These are phyloP conservation scores for Calameuta pallipes DNA, from an alignment of 2,888 invertebrate species.

Conservation along the genomic window DNA sequence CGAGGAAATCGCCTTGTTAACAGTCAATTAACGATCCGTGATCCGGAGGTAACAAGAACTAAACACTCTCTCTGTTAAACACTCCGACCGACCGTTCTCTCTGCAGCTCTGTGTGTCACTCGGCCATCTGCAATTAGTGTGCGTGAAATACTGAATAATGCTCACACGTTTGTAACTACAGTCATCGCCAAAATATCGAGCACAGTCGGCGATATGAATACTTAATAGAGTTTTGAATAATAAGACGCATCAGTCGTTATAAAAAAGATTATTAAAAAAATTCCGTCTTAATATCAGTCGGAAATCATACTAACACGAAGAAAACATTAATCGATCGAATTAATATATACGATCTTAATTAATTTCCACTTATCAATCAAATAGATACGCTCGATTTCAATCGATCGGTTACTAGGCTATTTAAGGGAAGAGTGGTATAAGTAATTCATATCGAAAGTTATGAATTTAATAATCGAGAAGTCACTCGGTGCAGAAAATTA, in stretches of 20 bases:
- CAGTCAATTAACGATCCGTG: background rate
- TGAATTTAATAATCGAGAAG: background rate
- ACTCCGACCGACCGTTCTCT: conserved; percentile 12
- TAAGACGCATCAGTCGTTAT: background rate
- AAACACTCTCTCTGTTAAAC: conserved; percentile 12
- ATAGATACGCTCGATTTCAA: background rate
- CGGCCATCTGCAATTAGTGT: conserved; percentile 21
- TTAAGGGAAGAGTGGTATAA: no score
- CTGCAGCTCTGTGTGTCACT: conserved; percentile 22
- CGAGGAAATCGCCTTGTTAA: background rate
- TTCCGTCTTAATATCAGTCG: background rate
- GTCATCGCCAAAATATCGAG: background rate
- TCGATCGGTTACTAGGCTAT: background rate
- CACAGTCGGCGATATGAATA: background rate
- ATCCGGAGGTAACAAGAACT: conserved; percentile 11
- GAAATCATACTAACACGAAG: background rate
- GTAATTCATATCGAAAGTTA: background rate
- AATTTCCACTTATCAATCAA: background rate
- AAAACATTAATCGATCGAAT: no score
- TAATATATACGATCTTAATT: background rate
- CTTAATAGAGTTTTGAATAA: background rate
- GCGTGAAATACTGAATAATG: conserved; percentile 26
- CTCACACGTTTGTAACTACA: conserved; percentile 14
- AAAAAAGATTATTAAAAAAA: background rate
- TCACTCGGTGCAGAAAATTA: background rate